phyloP scores from a whole-genome alignment of 1,140 invertebrate species.

The Drosophila rhopaloa region DNA sequence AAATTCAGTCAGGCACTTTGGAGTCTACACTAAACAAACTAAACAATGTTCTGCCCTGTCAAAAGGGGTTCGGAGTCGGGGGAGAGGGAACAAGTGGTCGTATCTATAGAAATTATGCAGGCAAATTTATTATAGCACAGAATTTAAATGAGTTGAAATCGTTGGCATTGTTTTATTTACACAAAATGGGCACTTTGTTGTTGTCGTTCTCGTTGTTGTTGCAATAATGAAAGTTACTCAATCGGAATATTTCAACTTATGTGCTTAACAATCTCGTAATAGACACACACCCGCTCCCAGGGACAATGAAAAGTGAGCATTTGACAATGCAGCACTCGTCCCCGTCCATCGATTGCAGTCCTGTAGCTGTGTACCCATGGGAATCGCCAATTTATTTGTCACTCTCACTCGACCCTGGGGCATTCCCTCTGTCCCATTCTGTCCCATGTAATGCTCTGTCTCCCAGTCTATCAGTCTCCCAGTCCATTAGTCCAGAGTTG shows the following conservation, averaged over 20 bases:
- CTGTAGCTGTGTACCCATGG: constrained; percentile 59
- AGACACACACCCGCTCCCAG: constrained; percentile 34
- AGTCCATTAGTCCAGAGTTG: constrained; percentile 62
- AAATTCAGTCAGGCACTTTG: constrained; percentile 53
- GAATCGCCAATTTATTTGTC: constrained; percentile 80
- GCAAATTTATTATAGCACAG: constrained; percentile 77
- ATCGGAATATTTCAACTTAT: constrained; percentile 83
- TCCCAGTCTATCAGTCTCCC: constrained; percentile 17
- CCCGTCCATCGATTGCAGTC: constrained; percentile 14
- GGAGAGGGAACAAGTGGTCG: constrained; percentile 3
- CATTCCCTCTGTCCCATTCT: not conserved
- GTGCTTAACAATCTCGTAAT: constrained; percentile 65
- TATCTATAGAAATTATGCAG: constrained; percentile 79
- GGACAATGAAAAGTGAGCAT: constrained; percentile 77
- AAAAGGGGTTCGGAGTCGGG: constrained; percentile 1
- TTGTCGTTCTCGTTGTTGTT: constrained; percentile 51
- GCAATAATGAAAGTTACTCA: constrained; percentile 81
- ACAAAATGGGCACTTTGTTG: constrained; percentile 73
- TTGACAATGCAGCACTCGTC: constrained; percentile 64
- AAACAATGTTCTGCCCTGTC: constrained; percentile 25
- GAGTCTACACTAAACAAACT: constrained; percentile 51
- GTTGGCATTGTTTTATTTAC: constrained; percentile 79
- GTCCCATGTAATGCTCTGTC: constrained; percentile 9
- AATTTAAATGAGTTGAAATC: constrained; percentile 83
- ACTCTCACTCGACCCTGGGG: constrained; percentile 58